phyloP scores from a whole-genome alignment of 2,797 vertebrate genomes.

The Phoebastria nigripes region DNA sequence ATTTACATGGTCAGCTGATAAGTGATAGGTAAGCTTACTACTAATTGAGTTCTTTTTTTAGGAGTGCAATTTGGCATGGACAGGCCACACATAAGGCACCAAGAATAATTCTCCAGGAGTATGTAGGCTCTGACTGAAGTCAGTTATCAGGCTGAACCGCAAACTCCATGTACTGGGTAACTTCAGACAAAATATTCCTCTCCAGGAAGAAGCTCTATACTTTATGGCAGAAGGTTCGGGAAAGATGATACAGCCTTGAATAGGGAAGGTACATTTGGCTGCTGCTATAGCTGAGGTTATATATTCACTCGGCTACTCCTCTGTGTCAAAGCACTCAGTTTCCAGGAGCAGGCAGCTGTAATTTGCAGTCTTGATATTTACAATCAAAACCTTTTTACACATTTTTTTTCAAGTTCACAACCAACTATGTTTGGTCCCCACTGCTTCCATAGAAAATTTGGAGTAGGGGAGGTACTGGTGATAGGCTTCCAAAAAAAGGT shows the following conservation, averaged over 20 bases:
- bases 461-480: not conserved
- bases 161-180: not conserved
- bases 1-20: conserved; percentile 65
- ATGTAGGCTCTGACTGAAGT: not conserved
- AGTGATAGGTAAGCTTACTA: conserved; percentile 67
- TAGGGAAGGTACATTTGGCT: not conserved
- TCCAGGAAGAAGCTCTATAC: not conserved
- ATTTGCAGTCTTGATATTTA: not conserved
- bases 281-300: not conserved
- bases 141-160: not conserved
- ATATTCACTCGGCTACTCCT: not conserved
- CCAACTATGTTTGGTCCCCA: not conserved
- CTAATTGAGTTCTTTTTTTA: conserved; percentile 52
- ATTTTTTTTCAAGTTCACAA: conserved; percentile 1
- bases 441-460: not conserved
- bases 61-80: conserved; percentile 4
- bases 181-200: not conserved
- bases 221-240: not conserved
- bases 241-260: not conserved
- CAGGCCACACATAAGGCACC: not conserved
- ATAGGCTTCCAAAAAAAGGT: not conserved
- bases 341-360: not conserved
- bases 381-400: not conserved
- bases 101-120: not conserved
- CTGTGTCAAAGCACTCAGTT: conserved; percentile 1